Evolutionary conservation across 2,113 vertebrate genomes (phyloP).

Genomic region (Corydoras sp.): DNA sequence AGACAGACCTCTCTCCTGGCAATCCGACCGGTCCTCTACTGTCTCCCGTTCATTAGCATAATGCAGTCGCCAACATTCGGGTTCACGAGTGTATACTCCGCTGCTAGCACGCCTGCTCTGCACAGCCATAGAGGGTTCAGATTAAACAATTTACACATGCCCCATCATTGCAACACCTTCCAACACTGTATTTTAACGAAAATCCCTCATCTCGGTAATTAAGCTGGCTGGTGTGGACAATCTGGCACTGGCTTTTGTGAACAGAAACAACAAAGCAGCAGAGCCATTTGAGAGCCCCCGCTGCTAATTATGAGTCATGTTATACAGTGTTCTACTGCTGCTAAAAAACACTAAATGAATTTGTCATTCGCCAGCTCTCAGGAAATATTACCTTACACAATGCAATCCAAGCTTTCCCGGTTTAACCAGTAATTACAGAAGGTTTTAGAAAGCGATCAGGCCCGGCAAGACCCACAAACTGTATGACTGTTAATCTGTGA

Average conservation of each 20-base stretch:
- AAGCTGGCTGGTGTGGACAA: slow-evolving; percentile 30
- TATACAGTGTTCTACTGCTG: slow-evolving; percentile 35
- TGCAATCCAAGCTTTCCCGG: slow-evolving; percentile 1
- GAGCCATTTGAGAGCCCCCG: slow-evolving; percentile 30
- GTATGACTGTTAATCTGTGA: slow-evolving; percentile 35
- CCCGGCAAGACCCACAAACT: slow-evolving; percentile 23
- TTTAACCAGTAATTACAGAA: slow-evolving; percentile 33
- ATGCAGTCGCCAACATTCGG: slow-evolving; percentile 59
- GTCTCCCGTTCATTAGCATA: slow-evolving; percentile 62
- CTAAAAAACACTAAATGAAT: slow-evolving; percentile 43
- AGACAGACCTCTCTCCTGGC: slow-evolving; percentile 58
- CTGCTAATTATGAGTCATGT: slow-evolving; percentile 47
- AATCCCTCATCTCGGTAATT: slow-evolving; percentile 38
- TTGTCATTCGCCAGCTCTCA: slow-evolving; percentile 29
- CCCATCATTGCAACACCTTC: not conserved
- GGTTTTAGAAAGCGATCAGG: slow-evolving; percentile 30
- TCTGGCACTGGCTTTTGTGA: slow-evolving; percentile 29
- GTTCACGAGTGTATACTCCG: no score
- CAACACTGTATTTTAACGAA: slow-evolving; percentile 3
- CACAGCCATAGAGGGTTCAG: not conserved
- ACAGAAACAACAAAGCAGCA: slow-evolving; percentile 30
- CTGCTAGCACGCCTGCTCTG: not conserved
- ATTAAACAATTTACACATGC: not conserved
- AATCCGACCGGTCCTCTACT: slow-evolving; percentile 59
- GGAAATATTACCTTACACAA: slow-evolving; percentile 39